Evolutionary conservation across 2,888 invertebrate species (phyloP).

Genomic region (Pimpla rufipes): DNA sequence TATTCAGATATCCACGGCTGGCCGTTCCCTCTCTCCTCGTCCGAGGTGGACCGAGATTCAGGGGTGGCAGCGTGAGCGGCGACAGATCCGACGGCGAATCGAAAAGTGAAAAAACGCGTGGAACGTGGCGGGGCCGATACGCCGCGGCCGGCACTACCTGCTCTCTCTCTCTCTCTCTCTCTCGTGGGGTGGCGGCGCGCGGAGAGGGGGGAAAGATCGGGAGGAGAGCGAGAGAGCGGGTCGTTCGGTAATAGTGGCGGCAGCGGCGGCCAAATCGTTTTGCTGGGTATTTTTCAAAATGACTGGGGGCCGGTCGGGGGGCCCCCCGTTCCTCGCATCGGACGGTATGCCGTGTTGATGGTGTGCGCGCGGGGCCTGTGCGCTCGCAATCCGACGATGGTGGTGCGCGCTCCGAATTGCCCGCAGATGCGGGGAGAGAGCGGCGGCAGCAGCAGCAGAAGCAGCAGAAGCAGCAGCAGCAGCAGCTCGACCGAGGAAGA

Average conservation of each 20-base stretch:
- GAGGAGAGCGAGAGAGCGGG: constrained; percentile 67
- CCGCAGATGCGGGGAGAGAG: constrained; percentile 75
- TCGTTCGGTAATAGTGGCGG: constrained; percentile 75
- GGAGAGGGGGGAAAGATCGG: constrained; percentile 55
- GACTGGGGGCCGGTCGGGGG: constrained; percentile 75
- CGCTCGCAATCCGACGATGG: constrained; percentile 75
- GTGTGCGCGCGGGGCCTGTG: constrained; percentile 46
- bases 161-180: no score
- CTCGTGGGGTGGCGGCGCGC: constrained; percentile 42
- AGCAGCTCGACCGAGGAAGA: neutral
- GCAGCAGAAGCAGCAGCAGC: constrained; percentile 5
- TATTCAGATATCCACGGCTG: constrained; percentile 8
- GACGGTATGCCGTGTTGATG: constrained; percentile 72
- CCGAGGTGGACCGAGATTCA: constrained; percentile 6
- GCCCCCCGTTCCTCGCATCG: constrained; percentile 48
- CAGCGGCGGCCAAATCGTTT: constrained; percentile 78
- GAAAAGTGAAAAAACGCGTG: constrained; percentile 46
- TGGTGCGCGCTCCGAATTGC: constrained; percentile 74
- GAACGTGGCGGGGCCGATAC: constrained; percentile 19
- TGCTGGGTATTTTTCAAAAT: constrained; percentile 81
- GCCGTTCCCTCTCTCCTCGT: neutral
- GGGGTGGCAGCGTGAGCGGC: constrained; percentile 1
- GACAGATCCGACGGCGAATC: constrained; percentile 39
- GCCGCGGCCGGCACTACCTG: constrained; percentile 1
- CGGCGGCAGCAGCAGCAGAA: constrained; percentile 18